These are phyloP conservation scores for Siderastrea radians DNA, from an alignment of 92 coral and sea anemone genomes.

Conservation along the genomic window DNA sequence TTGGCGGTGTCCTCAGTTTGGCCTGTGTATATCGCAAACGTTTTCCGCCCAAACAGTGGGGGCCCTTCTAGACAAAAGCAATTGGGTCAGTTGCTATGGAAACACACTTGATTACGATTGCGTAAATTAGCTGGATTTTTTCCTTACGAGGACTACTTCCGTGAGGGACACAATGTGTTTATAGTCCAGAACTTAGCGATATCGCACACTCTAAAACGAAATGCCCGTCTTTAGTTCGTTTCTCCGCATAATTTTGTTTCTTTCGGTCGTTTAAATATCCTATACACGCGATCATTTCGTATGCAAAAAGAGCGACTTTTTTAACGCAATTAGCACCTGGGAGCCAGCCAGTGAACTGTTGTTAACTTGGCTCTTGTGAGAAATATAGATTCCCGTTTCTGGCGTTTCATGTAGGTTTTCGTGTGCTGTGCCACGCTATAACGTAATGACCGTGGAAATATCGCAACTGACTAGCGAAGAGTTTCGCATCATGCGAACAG, in stretches of 20 bases:
- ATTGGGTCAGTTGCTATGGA: constrained; percentile 8
- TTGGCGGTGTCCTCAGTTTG: no score
- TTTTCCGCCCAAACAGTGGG: not conserved
- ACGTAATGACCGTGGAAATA: constrained; percentile 51
- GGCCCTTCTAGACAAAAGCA: constrained; percentile 7
- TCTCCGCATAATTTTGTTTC: not conserved
- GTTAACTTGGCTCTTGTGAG: not conserved
- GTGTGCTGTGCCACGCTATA: not conserved
- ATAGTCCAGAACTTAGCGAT: no score
- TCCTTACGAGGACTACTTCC: constrained; percentile 9
- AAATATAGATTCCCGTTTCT: not conserved
- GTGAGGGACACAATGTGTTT: not conserved
- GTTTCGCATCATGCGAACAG: constrained; percentile 72
- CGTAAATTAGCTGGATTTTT: not conserved
- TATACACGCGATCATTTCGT: not conserved
- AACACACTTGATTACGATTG: not conserved
- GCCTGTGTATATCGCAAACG: no score
- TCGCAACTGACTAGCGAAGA: constrained; percentile 65
- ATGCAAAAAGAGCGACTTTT: not conserved
- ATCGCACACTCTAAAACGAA: not conserved
- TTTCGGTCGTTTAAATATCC: not conserved
- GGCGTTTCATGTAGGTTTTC: not conserved
- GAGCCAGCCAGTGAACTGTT: not conserved
- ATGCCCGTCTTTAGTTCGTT: not conserved
- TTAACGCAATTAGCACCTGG: constrained; percentile 12